Evolutionary conservation across 1,140 invertebrate species (phyloP).

Genomic region (Apis dorsata): DNA sequence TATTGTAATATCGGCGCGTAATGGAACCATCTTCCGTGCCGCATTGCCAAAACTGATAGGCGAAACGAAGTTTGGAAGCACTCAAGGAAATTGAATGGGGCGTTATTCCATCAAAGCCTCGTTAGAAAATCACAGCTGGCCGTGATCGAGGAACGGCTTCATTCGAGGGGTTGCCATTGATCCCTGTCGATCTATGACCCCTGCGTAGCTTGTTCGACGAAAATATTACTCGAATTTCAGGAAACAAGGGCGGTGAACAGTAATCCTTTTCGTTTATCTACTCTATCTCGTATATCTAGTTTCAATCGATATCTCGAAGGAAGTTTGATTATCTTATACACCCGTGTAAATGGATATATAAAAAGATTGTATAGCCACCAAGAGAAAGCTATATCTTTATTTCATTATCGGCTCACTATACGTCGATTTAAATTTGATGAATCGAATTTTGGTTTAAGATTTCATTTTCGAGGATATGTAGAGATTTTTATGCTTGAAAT

Average conservation of each 20-base stretch:
- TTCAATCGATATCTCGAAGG: neutral
- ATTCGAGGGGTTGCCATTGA: slow-evolving; percentile 52
- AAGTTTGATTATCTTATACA: neutral
- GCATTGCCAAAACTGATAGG: slow-evolving; percentile 16
- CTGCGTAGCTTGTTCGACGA: slow-evolving; percentile 42
- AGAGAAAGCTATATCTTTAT: too few relatives aligned
- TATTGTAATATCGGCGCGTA: slow-evolving; percentile 39
- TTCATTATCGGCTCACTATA: too few relatives aligned
- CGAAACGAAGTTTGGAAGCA: slow-evolving; percentile 35
- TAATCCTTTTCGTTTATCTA: neutral
- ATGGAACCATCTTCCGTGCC: slow-evolving; percentile 4
- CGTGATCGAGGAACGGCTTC: slow-evolving; percentile 50
- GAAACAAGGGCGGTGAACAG: slow-evolving; percentile 2
- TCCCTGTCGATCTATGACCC: slow-evolving; percentile 46
- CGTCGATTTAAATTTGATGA: too few relatives aligned
- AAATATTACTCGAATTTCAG: slow-evolving; percentile 48
- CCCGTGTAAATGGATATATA: too few relatives aligned
- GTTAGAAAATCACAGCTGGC: slow-evolving; percentile 56
- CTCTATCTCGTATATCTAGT: too few relatives aligned
- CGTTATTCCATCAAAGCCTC: slow-evolving; percentile 54
- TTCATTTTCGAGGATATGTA: too few relatives aligned
- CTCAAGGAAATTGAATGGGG: slow-evolving; percentile 58
- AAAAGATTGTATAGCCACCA: too few relatives aligned
- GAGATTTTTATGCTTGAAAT: too few relatives aligned
- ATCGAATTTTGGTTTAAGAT: too few relatives aligned